phyloP scores from a whole-genome alignment of 2,113 vertebrate genomes.

The Haplochromis burtoni region DNA sequence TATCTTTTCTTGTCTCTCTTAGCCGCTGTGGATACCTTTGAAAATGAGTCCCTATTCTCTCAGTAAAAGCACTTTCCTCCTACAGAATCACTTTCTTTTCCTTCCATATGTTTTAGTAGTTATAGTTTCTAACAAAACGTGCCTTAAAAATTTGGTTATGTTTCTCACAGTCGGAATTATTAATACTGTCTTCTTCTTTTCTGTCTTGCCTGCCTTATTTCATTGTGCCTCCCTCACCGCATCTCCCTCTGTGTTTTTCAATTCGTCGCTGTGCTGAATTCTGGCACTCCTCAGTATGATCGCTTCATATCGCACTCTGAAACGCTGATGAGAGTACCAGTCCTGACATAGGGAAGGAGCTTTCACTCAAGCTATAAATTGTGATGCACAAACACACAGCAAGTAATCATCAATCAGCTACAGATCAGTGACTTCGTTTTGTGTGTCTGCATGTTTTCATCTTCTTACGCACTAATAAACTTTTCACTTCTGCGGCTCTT shows the following conservation, averaged over 20 bases:
- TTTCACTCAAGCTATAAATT: background rate
- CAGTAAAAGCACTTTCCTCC: background rate
- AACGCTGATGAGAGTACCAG: constrained; percentile 1
- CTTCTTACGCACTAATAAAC: background rate
- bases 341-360: background rate
- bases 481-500: background rate
- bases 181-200: background rate
- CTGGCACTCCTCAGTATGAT: background rate
- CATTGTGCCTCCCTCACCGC: background rate
- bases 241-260: background rate
- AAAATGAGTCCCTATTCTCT: background rate
- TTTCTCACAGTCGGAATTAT: background rate
- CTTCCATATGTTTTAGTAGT: background rate
- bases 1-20: background rate
- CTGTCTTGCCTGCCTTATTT: background rate
- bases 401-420: background rate
- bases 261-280: background rate
- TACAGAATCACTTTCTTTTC: background rate
- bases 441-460: background rate
- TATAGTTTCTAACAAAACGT: background rate
- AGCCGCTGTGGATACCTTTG: background rate
- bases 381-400: background rate
- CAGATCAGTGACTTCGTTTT: background rate
- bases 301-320: background rate
- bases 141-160: background rate